phyloP scores from a whole-genome alignment of 2,888 invertebrate genomes.

The Spilarctia lutea region DNA sequence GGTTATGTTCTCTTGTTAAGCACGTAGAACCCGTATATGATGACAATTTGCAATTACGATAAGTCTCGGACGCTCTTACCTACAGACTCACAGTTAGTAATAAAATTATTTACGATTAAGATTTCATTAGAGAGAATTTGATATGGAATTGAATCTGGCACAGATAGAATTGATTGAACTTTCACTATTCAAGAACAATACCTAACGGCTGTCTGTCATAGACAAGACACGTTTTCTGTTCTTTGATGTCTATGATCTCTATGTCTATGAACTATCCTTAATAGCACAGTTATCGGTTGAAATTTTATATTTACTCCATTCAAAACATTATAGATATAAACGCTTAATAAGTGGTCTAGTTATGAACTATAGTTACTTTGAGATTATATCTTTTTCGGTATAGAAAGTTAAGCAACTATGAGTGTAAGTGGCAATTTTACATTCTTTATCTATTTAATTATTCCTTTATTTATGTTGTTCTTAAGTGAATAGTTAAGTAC shows the following conservation, averaged over 20 bases:
- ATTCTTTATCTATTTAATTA: conserved; percentile 30
- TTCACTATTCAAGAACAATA: conserved; percentile 54
- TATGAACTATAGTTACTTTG: conserved; percentile 49
- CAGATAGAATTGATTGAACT: conserved; percentile 47
- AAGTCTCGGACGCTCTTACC: conserved; percentile 61
- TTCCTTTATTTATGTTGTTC: not conserved
- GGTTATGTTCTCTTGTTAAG: conserved; percentile 54
- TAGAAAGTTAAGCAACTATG: conserved; percentile 49
- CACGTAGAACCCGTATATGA: conserved; percentile 54
- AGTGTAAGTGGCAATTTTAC: conserved; percentile 26
- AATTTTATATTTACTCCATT: conserved; percentile 38
- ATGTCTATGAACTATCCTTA: conserved; percentile 13
- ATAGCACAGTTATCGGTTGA: conserved; percentile 18
- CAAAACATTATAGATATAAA: conserved; percentile 50
- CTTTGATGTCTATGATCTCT: conserved; percentile 21
- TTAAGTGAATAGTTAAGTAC: no score
- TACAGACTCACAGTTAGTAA: conserved; percentile 25
- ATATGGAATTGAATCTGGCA: conserved; percentile 34
- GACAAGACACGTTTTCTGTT: conserved; percentile 33
- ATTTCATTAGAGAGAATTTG: conserved; percentile 29
- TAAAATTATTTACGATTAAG: conserved; percentile 11
- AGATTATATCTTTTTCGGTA: conserved; percentile 58
- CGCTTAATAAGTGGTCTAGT: conserved; percentile 50
- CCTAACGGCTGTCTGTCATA: conserved; percentile 34
- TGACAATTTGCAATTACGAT: conserved; percentile 71